Evolutionary conservation across 2,113 vertebrate species (phyloP), one percentile per base, ranked within the genome.

Genomic region (Turdus rufiventris): DNA sequence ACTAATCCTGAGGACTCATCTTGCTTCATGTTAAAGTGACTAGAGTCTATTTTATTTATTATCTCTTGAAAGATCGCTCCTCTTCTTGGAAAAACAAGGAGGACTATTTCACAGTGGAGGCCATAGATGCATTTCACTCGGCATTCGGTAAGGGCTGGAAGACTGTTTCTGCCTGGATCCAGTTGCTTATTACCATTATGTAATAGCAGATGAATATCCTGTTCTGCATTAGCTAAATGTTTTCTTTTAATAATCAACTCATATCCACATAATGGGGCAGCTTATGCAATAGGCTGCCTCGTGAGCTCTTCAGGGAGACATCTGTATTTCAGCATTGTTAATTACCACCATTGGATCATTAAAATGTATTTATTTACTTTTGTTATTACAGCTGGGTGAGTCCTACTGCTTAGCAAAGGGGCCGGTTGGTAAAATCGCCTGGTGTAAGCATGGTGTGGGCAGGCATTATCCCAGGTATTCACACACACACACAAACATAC

Each of bases 231-330:
- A 89, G 91, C 91, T 97, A 98, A 96, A 96, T 96, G 94, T 96
- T 95, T 97, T 97, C 94, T 97, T 97, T 97, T 96, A 95, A 96
- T 96, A 95, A 96, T 88, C 94, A 57, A 45, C 93, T 91, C 73
- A 19, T 88, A 86, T 25, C 77, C 78, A 54, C 85, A 75, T 92
- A 92, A 96, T 95, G 86, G 91, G 72, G 31, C 42, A 31, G 66
- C 68, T 97, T 95, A 90, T 91, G 96, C 94, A 97, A 97, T 38
- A 43, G 2, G 58, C 75, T 9, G 26, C 88, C 75, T 86, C 18
- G 31, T 54, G 90, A 94, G 94, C 85, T 91, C 88, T 73, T 70
- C 6, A 8, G 91, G 79, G 93, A 97, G 95, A 97, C 91, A 95
- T 96, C 81, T 95, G 94, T 81, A 80, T 97, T 95, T 97, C 95